Evolutionary conservation across 2,888 invertebrate genomes (phyloP).

Genomic region (Branchellion lobata): DNA sequence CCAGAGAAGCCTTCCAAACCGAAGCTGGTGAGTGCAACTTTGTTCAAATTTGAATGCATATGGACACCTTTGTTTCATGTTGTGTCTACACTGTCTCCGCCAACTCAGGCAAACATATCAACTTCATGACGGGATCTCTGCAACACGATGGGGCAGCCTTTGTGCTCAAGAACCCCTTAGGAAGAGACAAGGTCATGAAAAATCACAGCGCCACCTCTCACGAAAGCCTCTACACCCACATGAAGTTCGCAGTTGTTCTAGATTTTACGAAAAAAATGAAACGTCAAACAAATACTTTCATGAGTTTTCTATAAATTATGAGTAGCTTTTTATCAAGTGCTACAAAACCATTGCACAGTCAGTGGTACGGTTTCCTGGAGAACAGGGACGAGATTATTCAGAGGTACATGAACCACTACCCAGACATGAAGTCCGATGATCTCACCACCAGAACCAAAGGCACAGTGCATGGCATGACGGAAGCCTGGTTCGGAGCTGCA

Average conservation of each 20-base stretch:
- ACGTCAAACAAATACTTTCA: too few species aligned
- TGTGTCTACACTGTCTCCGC: not conserved
- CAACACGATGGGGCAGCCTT: conserved; percentile 45
- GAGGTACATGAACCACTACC: conserved; percentile 32
- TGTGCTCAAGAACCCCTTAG: conserved; percentile 45
- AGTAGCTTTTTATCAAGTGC: too few species aligned
- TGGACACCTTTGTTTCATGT: not conserved
- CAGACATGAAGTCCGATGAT: conserved; percentile 43
- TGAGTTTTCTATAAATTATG: too few species aligned
- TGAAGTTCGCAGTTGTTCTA: conserved; percentile 16
- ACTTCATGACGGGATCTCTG: conserved; percentile 45
- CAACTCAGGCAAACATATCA: conserved; percentile 39
- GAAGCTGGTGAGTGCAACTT: conserved; percentile 36
- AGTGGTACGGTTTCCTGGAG: conserved; percentile 36
- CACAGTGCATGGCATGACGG: conserved; percentile 33
- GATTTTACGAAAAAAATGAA: too few species aligned
- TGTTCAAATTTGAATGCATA: not conserved
- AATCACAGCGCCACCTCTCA: conserved; percentile 25
- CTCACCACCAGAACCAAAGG: conserved; percentile 31
- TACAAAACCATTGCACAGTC: not conserved
- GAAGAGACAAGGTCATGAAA: not conserved
- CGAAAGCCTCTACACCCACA: conserved; percentile 37
- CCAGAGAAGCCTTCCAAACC: conserved; percentile 30
- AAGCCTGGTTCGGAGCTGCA: conserved; percentile 42
- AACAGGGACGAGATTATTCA: conserved; percentile 33